phyloP scores from a whole-genome alignment of 2,888 invertebrate species.

The Abscondita cerata region DNA sequence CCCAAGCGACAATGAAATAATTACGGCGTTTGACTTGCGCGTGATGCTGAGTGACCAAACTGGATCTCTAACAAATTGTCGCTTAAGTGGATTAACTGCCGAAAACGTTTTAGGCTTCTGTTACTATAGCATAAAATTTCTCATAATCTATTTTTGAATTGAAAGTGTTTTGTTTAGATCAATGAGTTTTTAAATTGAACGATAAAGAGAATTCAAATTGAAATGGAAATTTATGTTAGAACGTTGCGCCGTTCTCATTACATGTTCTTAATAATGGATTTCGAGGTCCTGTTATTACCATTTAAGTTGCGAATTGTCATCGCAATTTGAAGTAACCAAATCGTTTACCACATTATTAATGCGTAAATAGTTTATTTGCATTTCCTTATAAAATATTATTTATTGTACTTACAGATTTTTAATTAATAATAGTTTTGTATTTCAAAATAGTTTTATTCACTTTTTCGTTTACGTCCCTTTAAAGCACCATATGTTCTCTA shows the following conservation, averaged over 20 bases:
- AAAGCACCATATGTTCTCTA: too few relatives aligned
- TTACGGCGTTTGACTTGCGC: slow-evolving; percentile 64
- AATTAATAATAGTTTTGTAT: too few relatives aligned
- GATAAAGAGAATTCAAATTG: slow-evolving; percentile 61
- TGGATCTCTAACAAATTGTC: slow-evolving; percentile 66
- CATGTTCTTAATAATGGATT: slow-evolving; percentile 51
- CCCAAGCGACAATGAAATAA: slow-evolving; percentile 52
- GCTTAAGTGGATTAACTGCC: slow-evolving; percentile 65
- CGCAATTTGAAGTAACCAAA: slow-evolving; percentile 52
- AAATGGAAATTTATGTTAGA: slow-evolving; percentile 73
- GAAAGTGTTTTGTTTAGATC: slow-evolving; percentile 58
- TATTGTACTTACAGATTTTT: too few relatives aligned
- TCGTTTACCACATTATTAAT: slow-evolving; percentile 54
- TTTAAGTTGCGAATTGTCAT: slow-evolving; percentile 50
- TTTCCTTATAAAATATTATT: too few relatives aligned
- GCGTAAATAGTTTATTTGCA: too few relatives aligned
- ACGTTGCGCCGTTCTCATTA: slow-evolving; percentile 66
- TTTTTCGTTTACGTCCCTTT: too few relatives aligned
- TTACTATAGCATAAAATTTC: slow-evolving; percentile 57
- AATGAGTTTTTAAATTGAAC: slow-evolving; percentile 62
- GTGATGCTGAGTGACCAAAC: slow-evolving; percentile 74
- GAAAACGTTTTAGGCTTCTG: slow-evolving; percentile 66
- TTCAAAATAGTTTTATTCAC: too few relatives aligned
- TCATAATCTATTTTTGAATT: too few relatives aligned
- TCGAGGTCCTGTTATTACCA: slow-evolving; percentile 51